Evolutionary conservation across 92 coral and sea anemone species (phyloP), one percentile per base, ranked within the genome.

Genomic region (Zoanthus sansibaricus): DNA sequence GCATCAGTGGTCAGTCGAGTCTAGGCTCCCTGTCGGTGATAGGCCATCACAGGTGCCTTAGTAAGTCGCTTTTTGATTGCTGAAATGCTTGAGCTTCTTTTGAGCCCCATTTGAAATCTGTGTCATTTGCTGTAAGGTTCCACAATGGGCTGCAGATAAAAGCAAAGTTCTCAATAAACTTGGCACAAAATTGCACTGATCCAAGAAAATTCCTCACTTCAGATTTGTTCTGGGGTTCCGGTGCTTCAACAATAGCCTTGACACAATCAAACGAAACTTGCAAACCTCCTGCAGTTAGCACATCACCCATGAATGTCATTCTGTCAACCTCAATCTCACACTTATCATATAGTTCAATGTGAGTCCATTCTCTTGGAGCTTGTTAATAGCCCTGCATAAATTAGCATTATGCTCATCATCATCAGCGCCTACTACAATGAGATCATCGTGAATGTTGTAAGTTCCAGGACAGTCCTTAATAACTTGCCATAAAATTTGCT

Each of bases 1-100:
- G 92, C 98, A 72, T 92, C 94, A 18, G 98, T 90, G 46, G 90
- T 88, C 71, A 94, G 72, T 66, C 91, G 68, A 71, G 91, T 92
- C 55, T 25, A 55, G 1, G 95, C 93, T 52, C 68, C 83, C 62
- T 88, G 93, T 8, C 62, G 67, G 82, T 33, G 84, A 79, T 87
- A 92, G 3, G 92, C 94, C 92, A 87, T 92, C 32, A 89, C 93
- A 9, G 93, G 93, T 88, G 89, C 92, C 11, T 78, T 72, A 3
- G 90, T 84, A 7, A 87, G 75, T 58, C 48, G 10, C 47, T 69
- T 46, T 69, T 69, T 69, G 73, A 69, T 69, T 69, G 46, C 73
- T 69, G 73, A 10, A 69, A 69, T 8, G 73, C 17, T 9, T 21
- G 66, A 62, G 21, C 66, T 37, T 87, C 89, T 14, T 77, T 8